Evolutionary conservation across 2,888 invertebrate genomes (phyloP), one percentile per base, ranked within the genome.

Genomic region (Erannis defoliaria): DNA sequence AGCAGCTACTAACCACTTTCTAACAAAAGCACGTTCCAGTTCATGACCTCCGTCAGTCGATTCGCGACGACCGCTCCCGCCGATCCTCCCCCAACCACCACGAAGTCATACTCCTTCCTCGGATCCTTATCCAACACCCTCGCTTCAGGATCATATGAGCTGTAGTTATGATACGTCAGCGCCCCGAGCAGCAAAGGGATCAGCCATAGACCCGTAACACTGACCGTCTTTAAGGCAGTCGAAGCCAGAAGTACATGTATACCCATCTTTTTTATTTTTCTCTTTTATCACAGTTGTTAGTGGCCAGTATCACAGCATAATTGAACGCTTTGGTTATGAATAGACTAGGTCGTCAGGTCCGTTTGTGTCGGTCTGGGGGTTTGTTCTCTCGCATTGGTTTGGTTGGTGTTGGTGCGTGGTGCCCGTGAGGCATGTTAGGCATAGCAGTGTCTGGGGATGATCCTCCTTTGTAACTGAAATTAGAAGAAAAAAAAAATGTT

Each of bases 1-100:
- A n/a, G n/a, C n/a, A n/a, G 8, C 8, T 2, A n/a, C 86, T 81
- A 76, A 93, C 93, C 93, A 42, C 97, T 97, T 88, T 98, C 98
- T 50, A 98, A 84, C 5, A 98, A 90, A 29, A 98, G 91, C 0
- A 97, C 95, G 66, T 95, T 96, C 97, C 97, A 97, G 42, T 94
- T 92, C 5, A 94, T 93, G 40, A 97, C 90, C 85, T 97, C 97
- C 14, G 96, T 96, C 45, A 97, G 87, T 16, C 98, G 94, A 78
- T 94, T 97, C 8, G 98, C 97, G 1, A 98, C 94, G 1, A 98
- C 98, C 0, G 98, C 97, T 0, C 98, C 98, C 0, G 98, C 98
- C 0, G 97, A 97, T 0, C 98, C 98, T 1, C 96, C 97, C 2
- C 98, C 98, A 4, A 98, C 94, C 1, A 97, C 94, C 23, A 98